Conservation (phyloP, 2,888 invertebrate species). For the Andrena hattorfiana region DNA sequence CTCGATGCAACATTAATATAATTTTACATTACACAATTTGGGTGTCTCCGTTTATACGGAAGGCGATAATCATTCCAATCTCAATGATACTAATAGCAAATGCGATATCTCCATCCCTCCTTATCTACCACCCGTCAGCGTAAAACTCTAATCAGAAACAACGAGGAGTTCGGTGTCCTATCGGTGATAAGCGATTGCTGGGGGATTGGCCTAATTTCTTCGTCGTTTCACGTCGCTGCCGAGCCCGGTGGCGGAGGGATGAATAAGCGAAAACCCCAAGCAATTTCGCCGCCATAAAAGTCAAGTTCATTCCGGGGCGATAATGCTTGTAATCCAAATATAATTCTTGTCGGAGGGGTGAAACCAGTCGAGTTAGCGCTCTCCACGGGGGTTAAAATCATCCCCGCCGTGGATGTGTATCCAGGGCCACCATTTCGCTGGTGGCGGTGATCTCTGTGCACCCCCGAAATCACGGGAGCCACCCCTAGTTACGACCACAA, state of each 20-base stretch:
- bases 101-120: neutral
- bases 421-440: conserved; percentile 45
- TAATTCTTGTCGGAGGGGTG: conserved; percentile 82
- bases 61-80: too few species aligned
- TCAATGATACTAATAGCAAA: neutral
- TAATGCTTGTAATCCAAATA: conserved; percentile 85
- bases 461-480: conserved; percentile 75
- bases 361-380: conserved; percentile 70
- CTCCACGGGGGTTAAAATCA: conserved; percentile 70
- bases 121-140: neutral
- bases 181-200: conserved; percentile 51
- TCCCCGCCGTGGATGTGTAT: conserved; percentile 64
- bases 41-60: too few species aligned
- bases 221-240: conserved; percentile 30
- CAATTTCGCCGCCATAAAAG: conserved; percentile 83
- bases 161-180: conserved; percentile 33
- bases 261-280: conserved; percentile 75
- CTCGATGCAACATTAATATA: too few species aligned
- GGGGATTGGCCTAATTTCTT: conserved; percentile 61
- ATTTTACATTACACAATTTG: neutral
- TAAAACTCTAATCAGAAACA: conserved; percentile 21
- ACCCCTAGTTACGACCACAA: conserved; percentile 69
- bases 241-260: conserved; percentile 50
- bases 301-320: conserved; percentile 84
- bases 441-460: conserved; percentile 64